Percentiles rank a stretch among this genome's conserved stretches.
These are phyloP conservation scores for Drosophila cracens DNA, from an alignment of 2,888 invertebrate genomes.

Conservation along the genomic window DNA sequence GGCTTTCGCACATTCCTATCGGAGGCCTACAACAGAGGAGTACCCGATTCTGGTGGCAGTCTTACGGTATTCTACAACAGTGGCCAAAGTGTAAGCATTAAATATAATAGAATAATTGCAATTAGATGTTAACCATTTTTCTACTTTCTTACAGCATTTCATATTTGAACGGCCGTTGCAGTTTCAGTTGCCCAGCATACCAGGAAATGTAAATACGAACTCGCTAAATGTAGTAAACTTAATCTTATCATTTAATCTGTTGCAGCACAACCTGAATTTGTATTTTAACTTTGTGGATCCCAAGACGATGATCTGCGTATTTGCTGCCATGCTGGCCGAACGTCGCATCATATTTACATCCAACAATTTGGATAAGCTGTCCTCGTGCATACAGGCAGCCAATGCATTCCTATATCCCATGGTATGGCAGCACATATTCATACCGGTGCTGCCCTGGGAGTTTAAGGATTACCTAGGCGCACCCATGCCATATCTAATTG, in stretches of 20 bases:
- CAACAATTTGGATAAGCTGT: conserved; percentile 93
- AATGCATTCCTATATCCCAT: conserved; percentile 98
- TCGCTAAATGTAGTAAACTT: background rate
- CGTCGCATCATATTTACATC: conserved; percentile 97
- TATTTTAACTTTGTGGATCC: conserved; percentile 99
- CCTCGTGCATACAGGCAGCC: conserved; percentile 97
- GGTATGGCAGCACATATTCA: conserved; percentile 99
- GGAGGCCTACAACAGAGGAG: conserved; percentile 88
- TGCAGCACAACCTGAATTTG: conserved; percentile 97
- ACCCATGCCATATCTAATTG: conserved; percentile 99
- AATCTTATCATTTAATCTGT: background rate
- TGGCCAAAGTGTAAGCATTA: conserved; percentile 86
- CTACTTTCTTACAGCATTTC: conserved; percentile 89
- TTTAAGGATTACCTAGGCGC: conserved; percentile 96
- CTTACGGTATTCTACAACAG: conserved; percentile 87
- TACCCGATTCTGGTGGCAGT: conserved; percentile 89
- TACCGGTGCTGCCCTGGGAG: conserved; percentile 95
- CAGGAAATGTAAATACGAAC: conserved; percentile 92
- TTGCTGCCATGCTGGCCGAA: conserved; percentile 97
- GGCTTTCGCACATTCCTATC: conserved; percentile 87
- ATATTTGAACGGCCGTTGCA: conserved; percentile 91
- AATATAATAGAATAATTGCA: background rate
- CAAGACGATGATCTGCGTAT: conserved; percentile 97
- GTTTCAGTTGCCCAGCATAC: conserved; percentile 95
- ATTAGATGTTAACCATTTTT: background rate